These are phyloP conservation scores for Phymorhynchus buccinoides DNA, from an alignment of 1,140 invertebrate genomes.

Conservation along the genomic window DNA sequence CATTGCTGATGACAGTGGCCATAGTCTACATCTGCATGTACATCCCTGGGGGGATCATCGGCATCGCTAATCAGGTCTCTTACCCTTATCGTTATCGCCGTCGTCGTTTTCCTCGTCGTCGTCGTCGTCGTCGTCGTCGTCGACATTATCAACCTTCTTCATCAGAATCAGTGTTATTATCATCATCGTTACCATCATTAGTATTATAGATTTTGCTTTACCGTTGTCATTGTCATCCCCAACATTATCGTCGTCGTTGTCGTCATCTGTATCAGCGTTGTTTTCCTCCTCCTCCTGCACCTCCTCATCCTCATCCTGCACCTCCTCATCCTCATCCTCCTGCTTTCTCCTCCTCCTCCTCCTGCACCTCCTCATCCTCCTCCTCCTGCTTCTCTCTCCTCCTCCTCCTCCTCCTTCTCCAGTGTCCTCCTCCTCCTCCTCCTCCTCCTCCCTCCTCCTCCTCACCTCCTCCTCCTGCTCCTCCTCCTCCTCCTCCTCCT, in stretches of 20 bases:
- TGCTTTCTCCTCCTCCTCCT: background rate
- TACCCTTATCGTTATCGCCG: too few species aligned
- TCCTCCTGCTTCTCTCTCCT: background rate
- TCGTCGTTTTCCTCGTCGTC: too few species aligned
- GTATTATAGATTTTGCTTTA: background rate
- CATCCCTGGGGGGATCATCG: slow-evolving; percentile 43
- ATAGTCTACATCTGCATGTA: slow-evolving; percentile 47
- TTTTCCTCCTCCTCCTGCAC: background rate
- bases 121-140: too few species aligned
- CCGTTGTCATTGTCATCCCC: too few species aligned
- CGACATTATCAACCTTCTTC: too few species aligned
- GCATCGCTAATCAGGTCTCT: slow-evolving; percentile 26
- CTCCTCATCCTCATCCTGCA: background rate
- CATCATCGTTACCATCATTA: too few species aligned
- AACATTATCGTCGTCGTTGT: too few species aligned
- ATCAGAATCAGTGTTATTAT: too few species aligned
- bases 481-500: background rate
- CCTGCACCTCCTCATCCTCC: too few species aligned
- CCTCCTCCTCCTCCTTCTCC: too few species aligned
- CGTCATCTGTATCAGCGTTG: too few species aligned
- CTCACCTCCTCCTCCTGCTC: background rate
- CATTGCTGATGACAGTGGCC: slow-evolving; percentile 47
- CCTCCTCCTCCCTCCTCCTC: too few species aligned
- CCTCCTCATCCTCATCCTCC: background rate
- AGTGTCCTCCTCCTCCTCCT: background rate